Conservation (phyloP, 1,140 invertebrate genomes). For the Wiebesia pumilae region DNA sequence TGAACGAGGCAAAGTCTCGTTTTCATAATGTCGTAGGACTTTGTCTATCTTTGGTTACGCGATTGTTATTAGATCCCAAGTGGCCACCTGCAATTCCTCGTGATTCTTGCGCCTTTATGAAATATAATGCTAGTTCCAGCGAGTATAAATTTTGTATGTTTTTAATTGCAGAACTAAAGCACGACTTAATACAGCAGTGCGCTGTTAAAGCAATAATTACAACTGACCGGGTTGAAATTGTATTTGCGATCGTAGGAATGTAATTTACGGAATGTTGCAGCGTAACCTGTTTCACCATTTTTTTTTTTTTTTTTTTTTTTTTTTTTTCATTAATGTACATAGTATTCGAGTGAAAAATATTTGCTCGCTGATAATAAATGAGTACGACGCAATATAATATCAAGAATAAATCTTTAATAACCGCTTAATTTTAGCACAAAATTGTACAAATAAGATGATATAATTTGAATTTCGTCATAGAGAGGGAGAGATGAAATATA, state of each 20-base stretch:
- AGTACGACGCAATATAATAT: background rate
- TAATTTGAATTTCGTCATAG: background rate
- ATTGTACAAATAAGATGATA: background rate
- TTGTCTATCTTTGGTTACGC: background rate
- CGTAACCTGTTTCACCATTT: slow-evolving; percentile 7
- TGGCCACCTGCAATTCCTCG: background rate
- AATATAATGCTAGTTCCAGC: background rate
- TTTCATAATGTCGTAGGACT: too few species aligned
- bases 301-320: too few species aligned
- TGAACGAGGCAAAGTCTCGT: background rate
- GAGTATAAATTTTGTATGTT: background rate
- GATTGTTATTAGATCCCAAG: background rate
- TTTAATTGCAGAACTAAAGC: slow-evolving; percentile 16
- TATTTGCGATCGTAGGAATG: slow-evolving; percentile 18
- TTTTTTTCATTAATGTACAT: too few species aligned
- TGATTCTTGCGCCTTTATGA: background rate
- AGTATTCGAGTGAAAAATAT: background rate
- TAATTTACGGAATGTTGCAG: slow-evolving; percentile 6
- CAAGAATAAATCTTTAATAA: background rate
- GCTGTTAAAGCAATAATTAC: slow-evolving; percentile 17
- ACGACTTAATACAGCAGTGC: background rate
- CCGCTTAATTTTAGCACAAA: background rate
- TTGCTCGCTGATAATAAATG: background rate
- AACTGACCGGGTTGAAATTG: slow-evolving; percentile 7
- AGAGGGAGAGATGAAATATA: background rate